Conservation (phyloP, 2,113 vertebrate genomes). For the Verasper variegatus region DNA sequence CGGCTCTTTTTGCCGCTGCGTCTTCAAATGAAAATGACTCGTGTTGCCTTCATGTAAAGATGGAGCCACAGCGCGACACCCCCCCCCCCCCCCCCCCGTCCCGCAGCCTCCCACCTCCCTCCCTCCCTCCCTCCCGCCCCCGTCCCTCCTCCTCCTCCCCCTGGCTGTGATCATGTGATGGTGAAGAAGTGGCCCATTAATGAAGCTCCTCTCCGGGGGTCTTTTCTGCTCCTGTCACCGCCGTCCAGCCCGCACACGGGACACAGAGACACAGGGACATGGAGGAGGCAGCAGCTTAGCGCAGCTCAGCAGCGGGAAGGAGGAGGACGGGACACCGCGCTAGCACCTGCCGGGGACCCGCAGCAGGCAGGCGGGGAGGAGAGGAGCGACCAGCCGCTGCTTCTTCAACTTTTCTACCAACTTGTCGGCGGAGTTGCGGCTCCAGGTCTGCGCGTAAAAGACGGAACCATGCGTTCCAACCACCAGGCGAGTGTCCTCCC, state of each 20-base stretch:
- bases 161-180: slow-evolving; percentile 84
- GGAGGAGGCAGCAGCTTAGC: slow-evolving; percentile 82
- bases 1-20: slow-evolving; percentile 80
- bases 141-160: slow-evolving; percentile 69
- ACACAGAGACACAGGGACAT: slow-evolving; percentile 83
- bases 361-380: neutral
- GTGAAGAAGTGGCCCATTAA: slow-evolving; percentile 84
- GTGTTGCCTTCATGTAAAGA: slow-evolving; percentile 76
- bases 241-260: slow-evolving; percentile 91
- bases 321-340: slow-evolving; percentile 59
- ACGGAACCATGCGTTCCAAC: slow-evolving; percentile 19
- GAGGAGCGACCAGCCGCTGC: neutral
- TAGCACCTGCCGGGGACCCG: slow-evolving; percentile 57
- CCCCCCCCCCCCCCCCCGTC: too few species aligned
- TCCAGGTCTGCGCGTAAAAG: slow-evolving; percentile 6
- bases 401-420: slow-evolving; percentile 39
- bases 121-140: slow-evolving; percentile 31
- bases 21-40: slow-evolving; percentile 86
- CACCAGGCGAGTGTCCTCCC: too few species aligned
- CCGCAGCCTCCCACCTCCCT: slow-evolving; percentile 47
- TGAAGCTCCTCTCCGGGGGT: slow-evolving; percentile 93
- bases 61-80: slow-evolving; percentile 24
- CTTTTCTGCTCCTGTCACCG: slow-evolving; percentile 94
- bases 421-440: neutral
- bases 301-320: slow-evolving; percentile 58